These are phyloP conservation scores for Malacoctenus gilli DNA, from an alignment of 2,797 vertebrate genomes.

Conservation along the genomic window DNA sequence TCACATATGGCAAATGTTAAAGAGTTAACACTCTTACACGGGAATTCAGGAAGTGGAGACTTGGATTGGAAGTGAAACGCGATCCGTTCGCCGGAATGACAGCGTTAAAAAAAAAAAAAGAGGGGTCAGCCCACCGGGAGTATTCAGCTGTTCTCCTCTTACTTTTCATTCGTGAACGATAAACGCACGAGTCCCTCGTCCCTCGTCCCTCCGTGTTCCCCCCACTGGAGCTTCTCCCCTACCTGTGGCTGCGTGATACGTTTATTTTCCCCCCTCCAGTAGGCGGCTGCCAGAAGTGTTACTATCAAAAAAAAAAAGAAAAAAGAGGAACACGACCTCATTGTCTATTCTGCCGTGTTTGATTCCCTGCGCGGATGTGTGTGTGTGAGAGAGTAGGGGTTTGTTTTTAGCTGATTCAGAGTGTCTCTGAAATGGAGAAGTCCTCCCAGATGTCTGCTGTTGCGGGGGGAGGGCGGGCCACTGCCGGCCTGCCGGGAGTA, in stretches of 20 bases:
- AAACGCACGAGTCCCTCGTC: constrained; percentile 46
- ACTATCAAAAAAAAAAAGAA: constrained; percentile 40
- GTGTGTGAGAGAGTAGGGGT: constrained; percentile 24
- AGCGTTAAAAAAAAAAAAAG: too few relatives aligned
- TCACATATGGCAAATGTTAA: constrained; percentile 21
- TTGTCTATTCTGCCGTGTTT: constrained; percentile 52
- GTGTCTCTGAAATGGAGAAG: constrained; percentile 78
- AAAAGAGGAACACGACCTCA: constrained; percentile 46
- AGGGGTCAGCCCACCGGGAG: constrained; percentile 33
- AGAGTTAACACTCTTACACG: constrained; percentile 51
- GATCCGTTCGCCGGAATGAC: too few relatives aligned
- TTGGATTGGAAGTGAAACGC: too few relatives aligned
- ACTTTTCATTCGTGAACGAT: constrained; percentile 57
- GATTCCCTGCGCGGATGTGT: constrained; percentile 5
- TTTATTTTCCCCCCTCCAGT: constrained; percentile 16
- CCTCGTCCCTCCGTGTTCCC: constrained; percentile 32
- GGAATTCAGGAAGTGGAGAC: too few relatives aligned
- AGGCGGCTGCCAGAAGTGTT: constrained; percentile 48
- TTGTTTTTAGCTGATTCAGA: constrained; percentile 73
- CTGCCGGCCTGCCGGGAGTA: constrained; percentile 51
- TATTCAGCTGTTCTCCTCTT: constrained; percentile 22
- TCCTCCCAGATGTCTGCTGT: constrained; percentile 71
- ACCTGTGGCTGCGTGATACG: constrained; percentile 43
- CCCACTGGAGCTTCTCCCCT: constrained; percentile 13
- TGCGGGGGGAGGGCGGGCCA: too few relatives aligned